Conservation (phyloP, 1,140 invertebrate species). For the Drosophila carrolli region DNA sequence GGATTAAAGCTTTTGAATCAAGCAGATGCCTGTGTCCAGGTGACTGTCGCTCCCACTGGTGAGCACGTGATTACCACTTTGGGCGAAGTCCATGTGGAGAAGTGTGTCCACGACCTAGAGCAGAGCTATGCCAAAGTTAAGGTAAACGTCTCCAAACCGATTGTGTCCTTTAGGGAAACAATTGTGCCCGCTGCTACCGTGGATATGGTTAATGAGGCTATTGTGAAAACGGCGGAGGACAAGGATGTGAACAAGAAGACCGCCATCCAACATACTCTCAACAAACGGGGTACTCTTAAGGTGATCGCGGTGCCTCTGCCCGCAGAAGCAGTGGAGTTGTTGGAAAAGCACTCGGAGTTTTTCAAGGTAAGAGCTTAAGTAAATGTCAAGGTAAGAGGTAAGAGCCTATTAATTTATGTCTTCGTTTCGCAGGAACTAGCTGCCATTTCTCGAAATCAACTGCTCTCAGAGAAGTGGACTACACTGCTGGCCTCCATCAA, state of each 20-base stretch:
- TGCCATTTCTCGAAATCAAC: constrained; percentile 42
- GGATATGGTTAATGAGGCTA: constrained; percentile 96
- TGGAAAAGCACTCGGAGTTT: constrained; percentile 86
- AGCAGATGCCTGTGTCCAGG: constrained; percentile 96
- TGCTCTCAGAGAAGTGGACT: constrained; percentile 70
- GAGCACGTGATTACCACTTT: constrained; percentile 98
- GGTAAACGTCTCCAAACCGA: constrained; percentile 96
- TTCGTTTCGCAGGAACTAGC: constrained; percentile 48
- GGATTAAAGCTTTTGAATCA: constrained; percentile 85
- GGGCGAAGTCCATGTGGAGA: constrained; percentile 98
- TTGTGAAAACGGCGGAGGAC: constrained; percentile 87
- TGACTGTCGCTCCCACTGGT: constrained; percentile 96
- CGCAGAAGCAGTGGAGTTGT: constrained; percentile 88
- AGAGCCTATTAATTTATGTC: background rate
- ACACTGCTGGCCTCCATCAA: constrained; percentile 85
- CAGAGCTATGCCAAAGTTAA: constrained; percentile 94
- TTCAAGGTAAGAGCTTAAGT: constrained; percentile 83
- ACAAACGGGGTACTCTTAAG: constrained; percentile 90
- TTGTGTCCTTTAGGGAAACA: constrained; percentile 98
- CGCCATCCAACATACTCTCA: constrained; percentile 89
- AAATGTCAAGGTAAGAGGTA: no score
- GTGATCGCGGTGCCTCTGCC: constrained; percentile 93
- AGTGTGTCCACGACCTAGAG: constrained; percentile 95
- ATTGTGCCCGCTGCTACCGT: constrained; percentile 92
- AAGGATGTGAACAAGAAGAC: constrained; percentile 85